These are phyloP conservation scores for Sylvilagus floridanus DNA, from an alignment of 2,797 vertebrate genomes.

Conservation along the genomic window DNA sequence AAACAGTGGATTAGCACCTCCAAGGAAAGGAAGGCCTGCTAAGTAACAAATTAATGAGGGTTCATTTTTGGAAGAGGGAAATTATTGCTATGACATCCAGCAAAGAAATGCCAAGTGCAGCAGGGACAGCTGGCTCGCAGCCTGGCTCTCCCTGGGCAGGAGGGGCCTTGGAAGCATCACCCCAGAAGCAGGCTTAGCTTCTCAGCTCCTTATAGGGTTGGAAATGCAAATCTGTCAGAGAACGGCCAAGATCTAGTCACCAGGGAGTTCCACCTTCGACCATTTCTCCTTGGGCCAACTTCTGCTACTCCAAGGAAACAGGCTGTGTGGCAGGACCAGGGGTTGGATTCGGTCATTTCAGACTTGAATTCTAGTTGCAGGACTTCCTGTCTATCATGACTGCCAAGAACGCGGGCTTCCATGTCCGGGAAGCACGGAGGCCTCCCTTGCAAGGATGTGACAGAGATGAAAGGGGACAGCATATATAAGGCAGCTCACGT, in stretches of 20 bases:
- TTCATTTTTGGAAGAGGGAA: conserved; percentile 20
- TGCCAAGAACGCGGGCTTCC: not conserved
- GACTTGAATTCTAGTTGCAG: conserved; percentile 36
- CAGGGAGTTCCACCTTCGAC: not conserved
- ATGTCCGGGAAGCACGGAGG: not conserved
- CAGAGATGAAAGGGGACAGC: not conserved
- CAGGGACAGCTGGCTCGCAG: not conserved
- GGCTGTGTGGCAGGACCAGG: not conserved
- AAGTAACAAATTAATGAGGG: conserved; percentile 23
- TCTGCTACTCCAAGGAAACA: not conserved
- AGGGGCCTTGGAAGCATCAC: too few relatives aligned
- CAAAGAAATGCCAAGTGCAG: not conserved
- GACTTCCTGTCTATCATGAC: not conserved
- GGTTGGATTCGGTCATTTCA: not conserved
- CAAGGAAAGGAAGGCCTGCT: not conserved
- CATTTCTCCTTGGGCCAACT: not conserved
- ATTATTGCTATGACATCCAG: not conserved
- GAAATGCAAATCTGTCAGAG: not conserved
- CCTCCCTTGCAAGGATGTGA: not conserved
- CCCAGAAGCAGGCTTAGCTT: not conserved
- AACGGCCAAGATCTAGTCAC: not conserved
- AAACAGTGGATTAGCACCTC: not conserved
- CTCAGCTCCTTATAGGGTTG: not conserved
- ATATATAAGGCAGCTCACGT: not conserved
- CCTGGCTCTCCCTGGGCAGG: not conserved